Evolutionary conservation across 2,888 invertebrate genomes (phyloP).

Genomic region (Amblyteles armatorius): DNA sequence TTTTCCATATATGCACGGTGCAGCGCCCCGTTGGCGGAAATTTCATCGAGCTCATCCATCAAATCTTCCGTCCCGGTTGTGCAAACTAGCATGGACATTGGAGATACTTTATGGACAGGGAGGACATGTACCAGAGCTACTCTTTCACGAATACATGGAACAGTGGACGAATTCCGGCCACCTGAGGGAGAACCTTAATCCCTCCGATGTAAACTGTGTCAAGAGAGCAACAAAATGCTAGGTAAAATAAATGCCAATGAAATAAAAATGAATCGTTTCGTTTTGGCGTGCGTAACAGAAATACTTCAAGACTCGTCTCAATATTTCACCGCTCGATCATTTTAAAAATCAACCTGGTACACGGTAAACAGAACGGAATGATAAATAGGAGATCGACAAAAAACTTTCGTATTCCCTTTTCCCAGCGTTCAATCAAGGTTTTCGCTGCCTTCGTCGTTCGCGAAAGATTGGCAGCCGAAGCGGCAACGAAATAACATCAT

Average conservation of each 20-base stretch:
- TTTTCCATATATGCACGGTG: slow-evolving; percentile 17
- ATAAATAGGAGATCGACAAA: slow-evolving; percentile 20
- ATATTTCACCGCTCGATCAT: too few species aligned
- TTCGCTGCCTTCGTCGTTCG: background rate
- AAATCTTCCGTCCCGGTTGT: slow-evolving; percentile 62
- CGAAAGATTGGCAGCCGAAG: background rate
- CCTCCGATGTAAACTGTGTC: too few species aligned
- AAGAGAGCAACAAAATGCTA: too few species aligned
- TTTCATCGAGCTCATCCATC: slow-evolving; percentile 72
- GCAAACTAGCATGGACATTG: slow-evolving; percentile 25
- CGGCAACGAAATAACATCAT: slow-evolving; percentile 25
- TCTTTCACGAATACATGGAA: slow-evolving; percentile 30
- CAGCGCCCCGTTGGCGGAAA: slow-evolving; percentile 64
- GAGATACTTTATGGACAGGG: slow-evolving; percentile 8
- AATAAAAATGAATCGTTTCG: too few species aligned
- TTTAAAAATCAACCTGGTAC: background rate
- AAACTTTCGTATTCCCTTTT: background rate
- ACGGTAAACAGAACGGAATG: slow-evolving; percentile 21
- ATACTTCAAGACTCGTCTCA: too few species aligned
- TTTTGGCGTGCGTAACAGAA: too few species aligned
- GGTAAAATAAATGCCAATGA: too few species aligned
- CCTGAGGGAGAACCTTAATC: background rate
- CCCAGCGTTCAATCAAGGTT: background rate
- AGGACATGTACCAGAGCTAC: slow-evolving; percentile 10
- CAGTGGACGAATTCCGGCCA: background rate